phyloP scores from a whole-genome alignment of 2,797 vertebrate species.

The Nannoperca australis region DNA sequence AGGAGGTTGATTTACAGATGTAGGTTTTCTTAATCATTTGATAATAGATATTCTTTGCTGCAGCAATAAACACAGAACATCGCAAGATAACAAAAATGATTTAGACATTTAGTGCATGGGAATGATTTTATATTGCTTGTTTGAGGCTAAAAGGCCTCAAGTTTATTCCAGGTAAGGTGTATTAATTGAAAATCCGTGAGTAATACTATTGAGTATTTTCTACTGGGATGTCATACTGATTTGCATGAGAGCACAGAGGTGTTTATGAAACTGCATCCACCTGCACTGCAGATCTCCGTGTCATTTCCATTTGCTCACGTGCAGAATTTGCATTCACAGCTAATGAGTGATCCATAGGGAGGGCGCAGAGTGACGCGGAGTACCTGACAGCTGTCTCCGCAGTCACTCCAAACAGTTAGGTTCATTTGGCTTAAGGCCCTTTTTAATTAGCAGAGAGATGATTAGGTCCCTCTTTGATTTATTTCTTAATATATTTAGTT shows the following conservation, averaged over 20 bases:
- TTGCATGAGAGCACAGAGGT: neutral
- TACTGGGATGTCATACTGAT: neutral
- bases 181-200: neutral
- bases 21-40: no score
- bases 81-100: no score
- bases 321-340: neutral
- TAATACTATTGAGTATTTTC: neutral
- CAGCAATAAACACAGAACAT: no score
- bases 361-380: neutral
- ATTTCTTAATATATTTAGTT: neutral
- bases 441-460: conserved; percentile 15
- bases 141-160: no score
- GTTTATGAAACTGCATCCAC: no score
- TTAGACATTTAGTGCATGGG: no score
- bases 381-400: conserved; percentile 10
- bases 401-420: neutral
- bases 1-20: no score
- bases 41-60: no score
- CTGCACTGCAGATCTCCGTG: neutral
- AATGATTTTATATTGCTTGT: no score
- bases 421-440: neutral
- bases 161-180: neutral
- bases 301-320: neutral
- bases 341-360: neutral
- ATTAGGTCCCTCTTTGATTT: neutral